A percentile compares a stretch with the other conserved stretches of the same genome.
Evolutionary conservation across 1,140 invertebrate genomes (phyloP).

Genomic region (Sycophila sp.): DNA sequence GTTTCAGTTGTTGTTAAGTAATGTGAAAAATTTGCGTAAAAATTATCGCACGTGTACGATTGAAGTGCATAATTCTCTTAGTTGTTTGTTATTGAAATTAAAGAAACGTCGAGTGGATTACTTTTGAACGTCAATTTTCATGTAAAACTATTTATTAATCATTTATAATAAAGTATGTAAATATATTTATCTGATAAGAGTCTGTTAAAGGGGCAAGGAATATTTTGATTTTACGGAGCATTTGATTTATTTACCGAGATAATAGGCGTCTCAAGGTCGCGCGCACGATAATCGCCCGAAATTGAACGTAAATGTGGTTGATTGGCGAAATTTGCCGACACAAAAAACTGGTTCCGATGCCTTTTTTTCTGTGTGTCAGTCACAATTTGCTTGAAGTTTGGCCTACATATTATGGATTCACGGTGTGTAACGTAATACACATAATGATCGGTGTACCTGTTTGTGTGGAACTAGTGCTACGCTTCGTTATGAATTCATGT

Average conservation of each 20-base stretch:
- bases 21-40: neutral
- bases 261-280: conserved; percentile 3
- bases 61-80: too few relatives aligned
- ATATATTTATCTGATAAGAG: too few relatives aligned
- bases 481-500: neutral
- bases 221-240: too few relatives aligned
- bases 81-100: too few relatives aligned
- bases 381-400: conserved; percentile 5
- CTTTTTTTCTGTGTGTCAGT: neutral
- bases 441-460: conserved; percentile 2
- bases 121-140: too few relatives aligned
- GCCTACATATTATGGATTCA: conserved; percentile 35
- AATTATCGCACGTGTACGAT: too few relatives aligned
- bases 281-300: neutral
- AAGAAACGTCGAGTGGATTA: too few relatives aligned
- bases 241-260: too few relatives aligned
- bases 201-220: too few relatives aligned
- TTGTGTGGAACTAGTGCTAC: neutral
- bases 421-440: conserved; percentile 31
- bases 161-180: too few relatives aligned
- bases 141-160: too few relatives aligned
- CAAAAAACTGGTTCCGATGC: neutral
- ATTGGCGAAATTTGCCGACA: neutral
- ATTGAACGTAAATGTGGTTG: neutral
- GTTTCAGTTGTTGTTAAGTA: neutral